A percentile compares a stretch with the other conserved stretches of the same genome.
phyloP scores from a whole-genome alignment of 2,113 vertebrate species.

The Halcyon senegalensis region DNA sequence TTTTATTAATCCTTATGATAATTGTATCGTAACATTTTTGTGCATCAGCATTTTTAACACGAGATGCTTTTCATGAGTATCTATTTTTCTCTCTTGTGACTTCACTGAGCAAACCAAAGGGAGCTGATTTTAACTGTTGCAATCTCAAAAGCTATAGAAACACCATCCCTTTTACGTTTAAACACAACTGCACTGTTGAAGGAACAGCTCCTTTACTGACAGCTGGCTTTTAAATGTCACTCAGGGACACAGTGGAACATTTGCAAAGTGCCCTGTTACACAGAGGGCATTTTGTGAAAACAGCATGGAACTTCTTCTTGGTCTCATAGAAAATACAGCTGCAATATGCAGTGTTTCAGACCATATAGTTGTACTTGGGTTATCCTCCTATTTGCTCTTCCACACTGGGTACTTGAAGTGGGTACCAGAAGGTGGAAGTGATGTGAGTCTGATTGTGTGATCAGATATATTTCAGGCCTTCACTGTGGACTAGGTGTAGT shows the following conservation, averaged over 20 bases:
- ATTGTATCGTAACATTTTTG: background rate
- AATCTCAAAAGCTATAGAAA: background rate
- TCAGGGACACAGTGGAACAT: background rate
- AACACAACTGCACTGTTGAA: background rate
- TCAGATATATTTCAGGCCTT: background rate
- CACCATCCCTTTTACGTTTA: background rate
- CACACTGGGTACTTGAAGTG: background rate
- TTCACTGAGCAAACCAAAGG: background rate
- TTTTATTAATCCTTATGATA: background rate
- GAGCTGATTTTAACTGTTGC: background rate
- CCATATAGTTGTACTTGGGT: background rate
- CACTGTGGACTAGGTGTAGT: background rate
- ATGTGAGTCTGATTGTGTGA: background rate
- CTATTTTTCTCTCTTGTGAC: background rate
- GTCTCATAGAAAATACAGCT: background rate
- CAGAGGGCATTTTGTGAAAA: background rate
- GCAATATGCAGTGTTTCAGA: background rate
- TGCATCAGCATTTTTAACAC: background rate
- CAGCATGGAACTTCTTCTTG: background rate
- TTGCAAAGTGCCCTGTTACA: background rate
- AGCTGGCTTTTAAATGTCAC: background rate
- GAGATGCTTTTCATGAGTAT: background rate
- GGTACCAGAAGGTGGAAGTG: background rate
- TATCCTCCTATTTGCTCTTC: background rate
- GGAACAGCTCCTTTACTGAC: background rate